Percentiles rank a stretch among this genome's conserved stretches.
Evolutionary conservation across 2,888 invertebrate species (phyloP).

Genomic region (Subacronicta megacephala): DNA sequence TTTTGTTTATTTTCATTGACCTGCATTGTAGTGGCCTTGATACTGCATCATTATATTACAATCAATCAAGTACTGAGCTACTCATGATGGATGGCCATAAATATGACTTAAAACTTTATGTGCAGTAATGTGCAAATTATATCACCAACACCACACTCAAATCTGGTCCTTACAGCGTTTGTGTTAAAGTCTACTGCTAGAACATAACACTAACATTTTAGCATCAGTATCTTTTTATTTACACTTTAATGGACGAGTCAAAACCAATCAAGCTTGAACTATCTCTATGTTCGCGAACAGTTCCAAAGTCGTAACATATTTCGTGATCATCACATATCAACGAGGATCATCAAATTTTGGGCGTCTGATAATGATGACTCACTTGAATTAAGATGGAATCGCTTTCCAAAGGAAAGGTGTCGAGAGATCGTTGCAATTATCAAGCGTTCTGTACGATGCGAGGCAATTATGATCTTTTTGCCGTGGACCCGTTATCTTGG

Average conservation of each 20-base stretch:
- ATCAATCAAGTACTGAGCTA: constrained; percentile 69
- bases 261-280: constrained; percentile 62
- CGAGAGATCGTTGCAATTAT: constrained; percentile 84
- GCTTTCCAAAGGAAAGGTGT: constrained; percentile 89
- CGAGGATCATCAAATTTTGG: constrained; percentile 66
- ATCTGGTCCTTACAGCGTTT: constrained; percentile 46
- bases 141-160: constrained; percentile 31
- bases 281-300: constrained; percentile 18
- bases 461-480: constrained; percentile 88
- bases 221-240: constrained; percentile 50
- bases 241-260: constrained; percentile 52
- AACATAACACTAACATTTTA: constrained; percentile 33
- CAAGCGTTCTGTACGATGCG: constrained; percentile 72
- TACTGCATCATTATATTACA: constrained; percentile 78
- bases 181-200: constrained; percentile 40
- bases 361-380: constrained; percentile 71
- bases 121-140: constrained; percentile 57
- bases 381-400: constrained; percentile 81
- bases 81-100: constrained; percentile 70
- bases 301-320: constrained; percentile 18
- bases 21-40: constrained; percentile 75
- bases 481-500: constrained; percentile 84
- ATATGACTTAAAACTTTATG: constrained; percentile 64
- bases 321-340: constrained; percentile 22
- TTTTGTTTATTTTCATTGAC: constrained; percentile 70